Evolutionary conservation across 2,888 invertebrate genomes (phyloP).

Genomic region (Malthinus flaveolus): DNA sequence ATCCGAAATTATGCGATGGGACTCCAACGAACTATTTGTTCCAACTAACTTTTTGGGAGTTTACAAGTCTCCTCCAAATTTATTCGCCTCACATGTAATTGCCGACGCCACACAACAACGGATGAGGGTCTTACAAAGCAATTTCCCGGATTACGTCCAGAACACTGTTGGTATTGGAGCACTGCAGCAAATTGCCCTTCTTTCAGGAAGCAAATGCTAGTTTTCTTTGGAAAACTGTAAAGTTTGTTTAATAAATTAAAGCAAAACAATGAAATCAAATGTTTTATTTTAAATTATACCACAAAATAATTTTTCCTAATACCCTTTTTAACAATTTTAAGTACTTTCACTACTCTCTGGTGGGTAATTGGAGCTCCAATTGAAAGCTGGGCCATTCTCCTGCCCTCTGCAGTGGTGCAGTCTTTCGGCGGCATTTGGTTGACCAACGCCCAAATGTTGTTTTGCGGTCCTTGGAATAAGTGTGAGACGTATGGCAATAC

Average conservation of each 20-base stretch:
- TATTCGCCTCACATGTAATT: conserved; percentile 62
- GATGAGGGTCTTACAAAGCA: conserved; percentile 65
- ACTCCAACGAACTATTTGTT: conserved; percentile 55
- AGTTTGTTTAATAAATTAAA: not conserved
- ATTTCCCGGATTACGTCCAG: conserved; percentile 66
- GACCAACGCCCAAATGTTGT: conserved; percentile 46
- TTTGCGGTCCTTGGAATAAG: conserved; percentile 44
- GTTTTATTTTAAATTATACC: not conserved
- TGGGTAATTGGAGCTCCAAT: conserved; percentile 21
- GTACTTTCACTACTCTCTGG: conserved; percentile 34
- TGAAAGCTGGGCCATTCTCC: not conserved
- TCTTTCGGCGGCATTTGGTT: conserved; percentile 39
- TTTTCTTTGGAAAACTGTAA: not conserved
- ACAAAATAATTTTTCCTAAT: not conserved
- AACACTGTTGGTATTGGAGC: conserved; percentile 65
- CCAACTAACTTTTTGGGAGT: conserved; percentile 58
- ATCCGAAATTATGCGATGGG: conserved; percentile 64
- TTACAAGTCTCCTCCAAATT: conserved; percentile 58
- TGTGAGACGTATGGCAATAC: conserved; percentile 46
- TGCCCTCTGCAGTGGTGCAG: conserved; percentile 29
- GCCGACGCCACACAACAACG: conserved; percentile 61
- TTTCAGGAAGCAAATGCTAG: conserved; percentile 18
- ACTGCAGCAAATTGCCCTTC: conserved; percentile 55
- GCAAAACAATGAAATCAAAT: not conserved
- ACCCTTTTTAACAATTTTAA: conserved; percentile 28